Base-by-base conservation (phyloP, 2,797 vertebrate genomes). In the Hipposideros larvatus region DNA sequence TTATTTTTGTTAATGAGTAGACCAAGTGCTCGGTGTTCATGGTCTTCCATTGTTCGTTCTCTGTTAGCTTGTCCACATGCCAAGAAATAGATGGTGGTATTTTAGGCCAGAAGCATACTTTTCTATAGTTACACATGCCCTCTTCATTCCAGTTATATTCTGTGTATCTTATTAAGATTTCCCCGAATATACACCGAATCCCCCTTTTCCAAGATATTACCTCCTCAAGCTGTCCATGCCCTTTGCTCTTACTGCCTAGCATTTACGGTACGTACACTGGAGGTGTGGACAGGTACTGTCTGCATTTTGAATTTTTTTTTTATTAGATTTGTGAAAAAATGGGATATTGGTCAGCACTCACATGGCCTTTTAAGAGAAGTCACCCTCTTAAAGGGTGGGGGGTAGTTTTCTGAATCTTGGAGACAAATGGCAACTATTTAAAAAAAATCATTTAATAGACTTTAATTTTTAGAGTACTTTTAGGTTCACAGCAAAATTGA, bases 271-370 rank as follows among this genome's bases (percentile, higher is more conserved):
- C 55, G 24, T 74, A 24, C 55, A 71, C 7, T 10, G 34, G 26
- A 75, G 41, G 8, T 65, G 24, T 34, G 63, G 51, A 79, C n/a
- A 90, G 79, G 37, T 71, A 24, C 57, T 74, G 68, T 90, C 55
- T 83, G n/a, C n/a, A 43, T 90, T 90, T 90, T 92, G 37, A 97
- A 88, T 31, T 48, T 65, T 89, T 53, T 16, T 53, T 18, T 66
- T 59, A 94, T 95, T 73, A 82, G 65, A 70, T 90, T 92, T 96
- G 74, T 83, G 48, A 79, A 87, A 78, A 90, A 86, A 41, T 94
- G n/a, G 21, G 26, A 6, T 87, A 59, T 43, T 90, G 28, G 16
- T 93, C 14, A 95, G 18, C 84, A 57, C 24, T 85, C 46, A 48
- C 4, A 11, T 73, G 61, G 55, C 53, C 53, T 84, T 95, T 61